Evolutionary conservation across 2,113 vertebrate species (phyloP).

Genomic region (Heterocephalus glaber): DNA sequence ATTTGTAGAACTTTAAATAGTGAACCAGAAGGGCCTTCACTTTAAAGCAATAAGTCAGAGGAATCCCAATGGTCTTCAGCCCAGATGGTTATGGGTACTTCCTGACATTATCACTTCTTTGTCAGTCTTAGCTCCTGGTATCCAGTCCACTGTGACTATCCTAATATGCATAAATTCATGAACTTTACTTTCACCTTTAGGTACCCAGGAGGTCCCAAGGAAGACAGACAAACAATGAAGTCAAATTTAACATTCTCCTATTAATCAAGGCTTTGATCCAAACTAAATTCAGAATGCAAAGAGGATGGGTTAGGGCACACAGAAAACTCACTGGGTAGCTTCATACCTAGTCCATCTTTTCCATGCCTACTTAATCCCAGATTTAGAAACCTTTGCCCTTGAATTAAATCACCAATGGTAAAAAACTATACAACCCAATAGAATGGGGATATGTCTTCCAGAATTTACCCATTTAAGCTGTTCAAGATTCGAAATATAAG

Average conservation of each 20-base stretch:
- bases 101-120: background rate
- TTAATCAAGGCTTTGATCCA: background rate
- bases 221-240: background rate
- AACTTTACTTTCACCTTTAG: background rate
- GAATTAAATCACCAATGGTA: background rate
- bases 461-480: background rate
- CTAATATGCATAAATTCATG: background rate
- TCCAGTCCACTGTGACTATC: background rate
- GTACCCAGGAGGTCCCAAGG: background rate
- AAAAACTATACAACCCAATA: background rate
- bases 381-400: background rate
- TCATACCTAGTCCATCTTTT: background rate
- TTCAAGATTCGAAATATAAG: background rate
- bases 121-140: background rate
- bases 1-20: background rate
- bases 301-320: background rate
- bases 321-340: background rate
- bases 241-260: background rate
- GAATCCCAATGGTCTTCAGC: background rate
- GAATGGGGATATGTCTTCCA: background rate
- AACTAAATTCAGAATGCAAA: conserved; percentile 10
- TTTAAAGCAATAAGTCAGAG: background rate
- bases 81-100: background rate
- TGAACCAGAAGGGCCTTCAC: background rate
- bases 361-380: background rate